These are phyloP conservation scores for Chironomus riparius DNA, from an alignment of 2,888 invertebrate genomes.

Conservation along the genomic window DNA sequence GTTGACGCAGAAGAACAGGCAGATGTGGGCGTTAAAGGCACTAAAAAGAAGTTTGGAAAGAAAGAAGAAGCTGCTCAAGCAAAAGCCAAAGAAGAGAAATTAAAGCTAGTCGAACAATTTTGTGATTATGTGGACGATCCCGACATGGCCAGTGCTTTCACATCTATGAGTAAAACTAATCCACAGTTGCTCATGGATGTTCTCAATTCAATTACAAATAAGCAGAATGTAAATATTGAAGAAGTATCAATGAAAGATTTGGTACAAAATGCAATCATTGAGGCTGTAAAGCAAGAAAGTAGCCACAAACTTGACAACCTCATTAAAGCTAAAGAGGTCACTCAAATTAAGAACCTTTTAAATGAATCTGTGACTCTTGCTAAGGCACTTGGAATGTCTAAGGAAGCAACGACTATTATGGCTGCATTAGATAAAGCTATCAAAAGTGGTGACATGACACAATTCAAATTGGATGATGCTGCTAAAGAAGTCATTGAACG, in stretches of 20 bases:
- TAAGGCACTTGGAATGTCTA: slow-evolving; percentile 54
- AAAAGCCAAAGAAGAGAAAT: no score
- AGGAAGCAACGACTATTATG: slow-evolving; percentile 8
- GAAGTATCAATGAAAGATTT: slow-evolving; percentile 50
- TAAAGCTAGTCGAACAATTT: background rate
- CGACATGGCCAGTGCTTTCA: slow-evolving; percentile 54
- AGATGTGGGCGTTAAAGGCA: no score
- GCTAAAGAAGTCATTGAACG: slow-evolving; percentile 3
- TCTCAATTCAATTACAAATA: slow-evolving; percentile 50
- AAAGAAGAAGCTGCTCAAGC: no score
- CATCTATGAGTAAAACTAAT: slow-evolving; percentile 29
- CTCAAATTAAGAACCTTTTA: slow-evolving; percentile 42
- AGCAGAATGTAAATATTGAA: slow-evolving; percentile 41
- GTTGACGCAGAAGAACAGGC: no score
- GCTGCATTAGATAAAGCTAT: slow-evolving; percentile 30
- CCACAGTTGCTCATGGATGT: slow-evolving; percentile 39
- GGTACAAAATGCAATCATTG: slow-evolving; percentile 57
- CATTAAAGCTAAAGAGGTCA: slow-evolving; percentile 10
- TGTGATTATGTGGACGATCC: slow-evolving; percentile 50
- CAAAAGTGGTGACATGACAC: slow-evolving; percentile 49
- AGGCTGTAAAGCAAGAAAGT: slow-evolving; percentile 52
- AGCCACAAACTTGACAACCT: slow-evolving; percentile 36
- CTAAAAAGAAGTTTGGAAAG: background rate
- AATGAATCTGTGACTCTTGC: slow-evolving; percentile 60
- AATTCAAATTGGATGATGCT: slow-evolving; percentile 3